A percentile compares a stretch with the other conserved stretches of the same genome.
phyloP scores from a whole-genome alignment of 2,797 vertebrate species.

The Nyctibius grandis region DNA sequence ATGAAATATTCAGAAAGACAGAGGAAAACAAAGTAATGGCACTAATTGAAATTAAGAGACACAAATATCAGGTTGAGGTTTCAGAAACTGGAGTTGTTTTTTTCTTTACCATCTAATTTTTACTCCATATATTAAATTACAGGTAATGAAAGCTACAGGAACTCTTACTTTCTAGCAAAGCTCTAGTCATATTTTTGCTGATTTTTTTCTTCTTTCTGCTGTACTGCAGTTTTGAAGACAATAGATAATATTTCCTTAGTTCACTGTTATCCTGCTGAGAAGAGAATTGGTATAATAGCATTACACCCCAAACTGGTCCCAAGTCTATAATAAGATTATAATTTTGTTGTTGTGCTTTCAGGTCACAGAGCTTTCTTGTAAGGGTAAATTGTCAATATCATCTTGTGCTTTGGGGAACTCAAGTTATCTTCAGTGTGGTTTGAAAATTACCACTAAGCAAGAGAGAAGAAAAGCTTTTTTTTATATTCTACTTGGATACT shows the following conservation, averaged over 20 bases:
- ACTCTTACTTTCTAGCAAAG: neutral
- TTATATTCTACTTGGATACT: neutral
- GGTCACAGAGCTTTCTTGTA: neutral
- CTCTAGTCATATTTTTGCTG: neutral
- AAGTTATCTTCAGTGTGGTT: neutral
- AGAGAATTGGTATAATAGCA: neutral
- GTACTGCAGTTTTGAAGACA: neutral
- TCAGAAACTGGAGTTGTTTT: neutral
- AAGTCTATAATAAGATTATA: neutral
- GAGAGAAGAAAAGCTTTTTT: neutral
- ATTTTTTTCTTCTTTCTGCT: neutral
- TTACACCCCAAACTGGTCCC: neutral
- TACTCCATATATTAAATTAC: neutral
- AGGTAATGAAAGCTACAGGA: neutral
- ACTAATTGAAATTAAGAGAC: neutral
- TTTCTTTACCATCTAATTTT: neutral
- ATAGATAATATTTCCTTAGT: neutral
- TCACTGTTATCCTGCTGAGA: neutral
- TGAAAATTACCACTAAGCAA: neutral
- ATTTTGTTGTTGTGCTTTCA: neutral
- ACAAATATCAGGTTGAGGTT: neutral
- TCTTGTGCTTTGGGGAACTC: neutral
- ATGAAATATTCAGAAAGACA: neutral
- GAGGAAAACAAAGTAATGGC: neutral
- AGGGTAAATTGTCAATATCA: neutral